Percentiles rank a stretch among this genome's conserved stretches.
These are phyloP conservation scores for Trisateles emortualis DNA, from an alignment of 2,888 invertebrate genomes.

Conservation along the genomic window DNA sequence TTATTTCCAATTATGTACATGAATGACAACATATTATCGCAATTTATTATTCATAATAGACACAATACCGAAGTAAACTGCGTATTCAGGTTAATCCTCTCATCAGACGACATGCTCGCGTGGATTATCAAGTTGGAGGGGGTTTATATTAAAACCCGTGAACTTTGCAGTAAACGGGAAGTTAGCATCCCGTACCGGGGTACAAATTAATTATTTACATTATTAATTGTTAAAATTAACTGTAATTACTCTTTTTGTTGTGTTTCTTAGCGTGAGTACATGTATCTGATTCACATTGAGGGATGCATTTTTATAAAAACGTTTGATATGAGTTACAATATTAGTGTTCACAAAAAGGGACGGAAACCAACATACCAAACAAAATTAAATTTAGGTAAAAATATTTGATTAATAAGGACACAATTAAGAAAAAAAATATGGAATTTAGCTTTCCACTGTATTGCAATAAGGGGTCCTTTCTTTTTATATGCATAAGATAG, in stretches of 20 bases:
- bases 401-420: too few relatives aligned
- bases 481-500: too few relatives aligned
- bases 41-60: background rate
- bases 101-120: constrained; percentile 5
- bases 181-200: background rate
- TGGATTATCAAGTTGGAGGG: constrained; percentile 1
- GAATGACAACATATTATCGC: background rate
- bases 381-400: too few relatives aligned
- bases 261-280: too few relatives aligned
- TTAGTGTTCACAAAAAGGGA: too few relatives aligned
- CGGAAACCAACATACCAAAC: too few relatives aligned
- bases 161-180: background rate
- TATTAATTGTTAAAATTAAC: background rate
- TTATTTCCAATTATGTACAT: background rate
- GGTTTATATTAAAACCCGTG: constrained; percentile 1
- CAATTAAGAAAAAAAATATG: too few relatives aligned
- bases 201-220: background rate
- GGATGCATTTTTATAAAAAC: too few relatives aligned
- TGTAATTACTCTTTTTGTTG: background rate
- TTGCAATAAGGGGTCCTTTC: too few relatives aligned
- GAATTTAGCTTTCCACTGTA: too few relatives aligned
- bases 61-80: background rate
- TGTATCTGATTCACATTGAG: too few relatives aligned
- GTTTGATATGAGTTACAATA: too few relatives aligned
- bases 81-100: constrained; percentile 1